A percentile compares a stretch with the other conserved stretches of the same genome.
These are phyloP conservation scores for Lagocephalus sceleratus DNA, from an alignment of 2,797 vertebrate genomes.

Conservation along the genomic window DNA sequence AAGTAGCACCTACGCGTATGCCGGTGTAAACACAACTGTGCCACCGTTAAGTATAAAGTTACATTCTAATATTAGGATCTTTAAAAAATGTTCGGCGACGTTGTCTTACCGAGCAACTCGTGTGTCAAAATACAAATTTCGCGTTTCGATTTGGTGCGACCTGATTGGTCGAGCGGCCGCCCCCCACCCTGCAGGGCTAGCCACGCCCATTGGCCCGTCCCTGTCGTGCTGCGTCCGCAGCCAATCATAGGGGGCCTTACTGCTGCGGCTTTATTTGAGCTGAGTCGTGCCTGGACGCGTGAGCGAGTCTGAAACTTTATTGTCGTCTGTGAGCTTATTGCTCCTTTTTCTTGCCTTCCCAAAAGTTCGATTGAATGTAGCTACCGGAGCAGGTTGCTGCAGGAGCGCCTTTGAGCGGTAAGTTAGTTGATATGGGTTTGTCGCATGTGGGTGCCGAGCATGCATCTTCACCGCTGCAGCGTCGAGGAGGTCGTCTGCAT, in stretches of 20 bases:
- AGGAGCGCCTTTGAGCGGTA: constrained; percentile 24
- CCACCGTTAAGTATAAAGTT: fast-evolving
- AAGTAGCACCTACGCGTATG: too few species aligned
- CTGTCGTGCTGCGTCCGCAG: fast-evolving
- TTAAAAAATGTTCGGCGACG: neutral
- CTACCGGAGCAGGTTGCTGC: neutral
- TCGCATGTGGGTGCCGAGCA: too few species aligned
- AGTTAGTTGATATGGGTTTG: constrained; percentile 16
- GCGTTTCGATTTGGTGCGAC: constrained; percentile 10
- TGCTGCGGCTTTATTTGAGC: constrained; percentile 78
- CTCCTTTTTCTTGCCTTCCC: too few species aligned
- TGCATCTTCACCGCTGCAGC: constrained; percentile 42
- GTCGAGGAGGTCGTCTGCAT: constrained; percentile 5
- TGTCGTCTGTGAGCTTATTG: neutral
- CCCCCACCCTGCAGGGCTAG: neutral
- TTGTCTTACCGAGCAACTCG: constrained; percentile 58
- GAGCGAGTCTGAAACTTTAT: constrained; percentile 9
- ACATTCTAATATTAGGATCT: neutral
- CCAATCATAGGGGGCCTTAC: constrained; percentile 65
- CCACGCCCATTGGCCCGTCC: constrained; percentile 60
- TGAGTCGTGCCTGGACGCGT: constrained; percentile 13
- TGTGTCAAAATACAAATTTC: constrained; percentile 67
- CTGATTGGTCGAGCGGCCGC: constrained; percentile 55
- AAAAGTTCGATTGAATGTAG: neutral
- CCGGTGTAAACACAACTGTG: neutral